A percentile compares a stretch with the other conserved stretches of the same genome.
phyloP scores from a whole-genome alignment of 2,113 vertebrate species.

The Scophthalmus maximus region DNA sequence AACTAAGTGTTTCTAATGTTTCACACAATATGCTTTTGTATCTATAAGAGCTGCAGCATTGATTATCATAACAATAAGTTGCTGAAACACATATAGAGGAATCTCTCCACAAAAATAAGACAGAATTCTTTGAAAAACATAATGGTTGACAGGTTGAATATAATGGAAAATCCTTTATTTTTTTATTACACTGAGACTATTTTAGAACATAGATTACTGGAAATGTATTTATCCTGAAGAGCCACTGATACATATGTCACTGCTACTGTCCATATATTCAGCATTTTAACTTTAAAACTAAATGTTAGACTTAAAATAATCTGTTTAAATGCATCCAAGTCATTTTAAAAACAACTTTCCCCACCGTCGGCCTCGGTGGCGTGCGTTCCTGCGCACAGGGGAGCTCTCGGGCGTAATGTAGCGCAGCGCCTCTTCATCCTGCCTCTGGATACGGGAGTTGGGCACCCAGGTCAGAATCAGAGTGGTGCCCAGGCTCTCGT shows the following conservation, averaged over 20 bases:
- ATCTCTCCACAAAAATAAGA: too few species aligned
- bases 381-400: conserved; percentile 89
- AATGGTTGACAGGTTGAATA: too few species aligned
- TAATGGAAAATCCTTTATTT: not conserved
- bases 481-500: conserved; percentile 91
- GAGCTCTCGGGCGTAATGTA: conserved; percentile 96
- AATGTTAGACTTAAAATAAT: not conserved
- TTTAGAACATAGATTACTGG: not conserved
- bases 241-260: not conserved
- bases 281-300: not conserved
- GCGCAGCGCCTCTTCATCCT: conserved; percentile 95
- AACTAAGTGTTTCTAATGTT: too few species aligned
- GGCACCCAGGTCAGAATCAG: conserved; percentile 98
- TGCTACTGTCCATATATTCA: not conserved
- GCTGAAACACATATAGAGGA: too few species aligned
- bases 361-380: conserved; percentile 78
- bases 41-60: too few species aligned
- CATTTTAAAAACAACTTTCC: not conserved
- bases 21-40: too few species aligned
- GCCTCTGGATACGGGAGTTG: conserved; percentile 94
- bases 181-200: not conserved
- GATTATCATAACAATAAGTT: too few species aligned
- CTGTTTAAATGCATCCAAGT: not conserved
- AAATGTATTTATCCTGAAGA: not conserved
- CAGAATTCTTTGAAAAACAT: too few species aligned